Evolutionary conservation across 92 coral and sea anemone genomes (phyloP).

Genomic region (Chrysogorgia sp.): DNA sequence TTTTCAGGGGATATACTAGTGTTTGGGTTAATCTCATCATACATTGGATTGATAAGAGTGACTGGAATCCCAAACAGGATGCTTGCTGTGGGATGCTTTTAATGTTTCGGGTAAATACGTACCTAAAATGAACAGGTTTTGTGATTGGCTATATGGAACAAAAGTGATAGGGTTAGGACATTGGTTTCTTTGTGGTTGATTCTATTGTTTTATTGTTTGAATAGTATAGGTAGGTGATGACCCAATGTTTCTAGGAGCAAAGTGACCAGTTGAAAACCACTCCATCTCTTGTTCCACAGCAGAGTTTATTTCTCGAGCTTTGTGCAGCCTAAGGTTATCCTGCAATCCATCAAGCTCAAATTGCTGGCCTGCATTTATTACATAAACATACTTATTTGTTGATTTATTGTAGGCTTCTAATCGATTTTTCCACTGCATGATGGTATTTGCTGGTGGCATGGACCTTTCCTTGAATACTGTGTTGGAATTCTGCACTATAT

Average conservation of each 20-base stretch:
- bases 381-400: neutral
- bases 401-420: neutral
- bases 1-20: slow-evolving; percentile 13
- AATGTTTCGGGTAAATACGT: too few relatives aligned
- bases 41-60: neutral
- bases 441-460: neutral
- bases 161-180: too few relatives aligned
- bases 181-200: too few relatives aligned
- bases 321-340: neutral
- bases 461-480: neutral
- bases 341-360: neutral
- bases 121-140: too few relatives aligned
- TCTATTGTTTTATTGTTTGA: too few relatives aligned
- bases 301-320: slow-evolving; percentile 4
- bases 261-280: slow-evolving; percentile 17
- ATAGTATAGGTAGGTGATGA: too few relatives aligned
- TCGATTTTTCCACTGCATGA: neutral
- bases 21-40: neutral
- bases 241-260: neutral
- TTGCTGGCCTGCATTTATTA: neutral
- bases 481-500: neutral
- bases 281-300: slow-evolving; percentile 40
- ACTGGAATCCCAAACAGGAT: neutral
- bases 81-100: neutral
- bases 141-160: too few relatives aligned